phyloP scores from a whole-genome alignment of 2,888 invertebrate species.

The Holacanthella duospinosa region DNA sequence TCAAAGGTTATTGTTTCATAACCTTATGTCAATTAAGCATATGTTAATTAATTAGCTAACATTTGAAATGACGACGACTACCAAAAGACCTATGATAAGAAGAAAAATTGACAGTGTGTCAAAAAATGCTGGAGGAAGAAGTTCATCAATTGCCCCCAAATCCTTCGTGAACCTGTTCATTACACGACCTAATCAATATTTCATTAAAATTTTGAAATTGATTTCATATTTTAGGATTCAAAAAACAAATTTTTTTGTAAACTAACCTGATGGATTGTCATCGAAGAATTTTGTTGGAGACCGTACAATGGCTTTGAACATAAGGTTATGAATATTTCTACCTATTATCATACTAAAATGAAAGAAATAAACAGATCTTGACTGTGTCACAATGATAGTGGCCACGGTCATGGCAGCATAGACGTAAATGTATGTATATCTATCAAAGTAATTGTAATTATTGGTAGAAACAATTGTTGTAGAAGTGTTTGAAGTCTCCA shows the following conservation, averaged over 20 bases:
- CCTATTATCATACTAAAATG: slow-evolving; percentile 42
- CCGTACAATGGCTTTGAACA: slow-evolving; percentile 45
- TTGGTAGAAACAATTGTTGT: background rate
- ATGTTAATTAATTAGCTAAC: background rate
- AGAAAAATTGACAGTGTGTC: slow-evolving; percentile 47
- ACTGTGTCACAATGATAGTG: background rate
- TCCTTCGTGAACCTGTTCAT: slow-evolving; percentile 78
- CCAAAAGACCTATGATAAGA: slow-evolving; percentile 43
- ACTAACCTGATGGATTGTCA: slow-evolving; percentile 32
- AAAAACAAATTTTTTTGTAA: background rate
- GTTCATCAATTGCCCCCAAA: slow-evolving; percentile 66
- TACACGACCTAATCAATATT: slow-evolving; percentile 54
- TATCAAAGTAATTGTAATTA: slow-evolving; percentile 12
- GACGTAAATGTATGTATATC: slow-evolving; percentile 40
- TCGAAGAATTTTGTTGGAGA: slow-evolving; percentile 41
- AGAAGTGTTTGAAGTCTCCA: too few relatives aligned
- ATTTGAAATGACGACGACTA: slow-evolving; percentile 44
- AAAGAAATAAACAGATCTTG: slow-evolving; percentile 39
- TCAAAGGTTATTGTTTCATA: too few relatives aligned
- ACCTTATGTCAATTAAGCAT: too few relatives aligned
- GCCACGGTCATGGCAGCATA: slow-evolving; percentile 40
- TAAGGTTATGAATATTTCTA: slow-evolving; percentile 43
- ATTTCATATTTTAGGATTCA: too few relatives aligned
- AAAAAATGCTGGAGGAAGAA: slow-evolving; percentile 54
- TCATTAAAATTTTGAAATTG: background rate